A percentile compares a stretch with the other conserved stretches of the same genome.
phyloP scores from a whole-genome alignment of 1,140 invertebrate genomes.

The Globodera rostochiensis region DNA sequence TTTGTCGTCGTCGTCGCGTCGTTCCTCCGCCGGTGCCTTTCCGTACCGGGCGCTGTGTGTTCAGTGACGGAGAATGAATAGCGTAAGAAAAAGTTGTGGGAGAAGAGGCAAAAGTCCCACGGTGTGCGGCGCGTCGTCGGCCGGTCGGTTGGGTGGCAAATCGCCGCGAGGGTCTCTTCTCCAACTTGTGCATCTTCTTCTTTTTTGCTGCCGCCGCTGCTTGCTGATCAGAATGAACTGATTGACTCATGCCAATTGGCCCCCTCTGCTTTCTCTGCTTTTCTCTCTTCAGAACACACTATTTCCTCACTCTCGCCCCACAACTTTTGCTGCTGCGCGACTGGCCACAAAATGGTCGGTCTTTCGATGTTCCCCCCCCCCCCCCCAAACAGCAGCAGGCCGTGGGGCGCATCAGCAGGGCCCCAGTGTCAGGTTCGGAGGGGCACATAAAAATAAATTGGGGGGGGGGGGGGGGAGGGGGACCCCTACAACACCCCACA shows the following conservation, averaged over 20 bases:
- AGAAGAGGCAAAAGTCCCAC: background rate
- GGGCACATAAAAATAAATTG: background rate
- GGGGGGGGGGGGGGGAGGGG: too few species aligned
- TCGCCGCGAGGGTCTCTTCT: background rate
- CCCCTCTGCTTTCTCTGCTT: background rate
- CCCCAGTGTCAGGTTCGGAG: background rate
- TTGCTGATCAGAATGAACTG: background rate
- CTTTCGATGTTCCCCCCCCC: background rate
- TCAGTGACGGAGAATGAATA: background rate
- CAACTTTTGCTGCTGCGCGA: background rate
- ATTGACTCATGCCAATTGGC: background rate
- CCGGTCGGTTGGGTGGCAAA: background rate
- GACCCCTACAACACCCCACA: background rate
- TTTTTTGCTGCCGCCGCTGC: too few species aligned
- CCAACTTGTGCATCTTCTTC: too few species aligned
- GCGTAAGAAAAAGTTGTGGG: background rate
- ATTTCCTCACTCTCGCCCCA: background rate
- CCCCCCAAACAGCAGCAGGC: background rate
- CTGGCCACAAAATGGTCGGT: background rate
- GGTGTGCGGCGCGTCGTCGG: too few species aligned
- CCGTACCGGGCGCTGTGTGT: background rate
- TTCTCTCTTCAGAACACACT: background rate
- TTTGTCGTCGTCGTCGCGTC: background rate
- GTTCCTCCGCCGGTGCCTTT: background rate
- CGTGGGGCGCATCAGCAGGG: background rate